Base-by-base conservation (phyloP, 2,797 vertebrate genomes). In the Stomatorhinus walkeri region DNA sequence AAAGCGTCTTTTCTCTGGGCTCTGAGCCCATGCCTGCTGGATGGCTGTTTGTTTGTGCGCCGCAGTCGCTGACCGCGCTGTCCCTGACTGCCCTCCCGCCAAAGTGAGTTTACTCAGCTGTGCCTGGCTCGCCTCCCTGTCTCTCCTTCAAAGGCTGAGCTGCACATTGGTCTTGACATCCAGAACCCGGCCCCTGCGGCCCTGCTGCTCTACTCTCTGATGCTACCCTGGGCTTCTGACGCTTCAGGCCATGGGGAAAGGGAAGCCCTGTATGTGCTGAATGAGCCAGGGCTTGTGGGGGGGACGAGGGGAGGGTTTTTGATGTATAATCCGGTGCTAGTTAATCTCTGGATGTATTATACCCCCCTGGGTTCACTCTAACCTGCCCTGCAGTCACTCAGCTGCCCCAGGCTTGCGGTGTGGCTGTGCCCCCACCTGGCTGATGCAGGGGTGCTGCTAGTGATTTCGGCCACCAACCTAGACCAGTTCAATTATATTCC, bases 51-150 rank as follows among this genome's bases (percentile, higher is more conserved):
- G 12, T 76, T 76, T 72, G 12, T 5, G n/a, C 46, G 0, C 9
- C 24, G 19, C 7, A 1, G 61, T 19, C 2, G 32, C 6, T n/a
- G 76, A 61, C 46, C 22, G 4, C 0, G 28, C 22, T 56, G n/a
- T 12, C 7, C 28, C 22, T 85, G 88, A 19, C 24, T 43, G 61
- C 40, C 24, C 61, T 64, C 10, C 16, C 14, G 5, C 9, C 43
- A 7, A 19, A 46, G 14, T 51, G 43, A 12, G 36, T 89, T 89
- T 76, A 87, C 61, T 43, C 88, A 89, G 88, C 88, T 89, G 88
- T 0, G 9, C 32, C 28, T 28, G 46, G 22, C 61, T 24, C 1
- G 61, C 28, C 28, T 52, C 40, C 83, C 19, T 46, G n/a, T 10
- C 22, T 56, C 54, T 84, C 46, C 24, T 88, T 84, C 88, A 88